These are phyloP conservation scores for Bombus terrestris DNA, from an alignment of 1,140 invertebrate species.

Conservation along the genomic window DNA sequence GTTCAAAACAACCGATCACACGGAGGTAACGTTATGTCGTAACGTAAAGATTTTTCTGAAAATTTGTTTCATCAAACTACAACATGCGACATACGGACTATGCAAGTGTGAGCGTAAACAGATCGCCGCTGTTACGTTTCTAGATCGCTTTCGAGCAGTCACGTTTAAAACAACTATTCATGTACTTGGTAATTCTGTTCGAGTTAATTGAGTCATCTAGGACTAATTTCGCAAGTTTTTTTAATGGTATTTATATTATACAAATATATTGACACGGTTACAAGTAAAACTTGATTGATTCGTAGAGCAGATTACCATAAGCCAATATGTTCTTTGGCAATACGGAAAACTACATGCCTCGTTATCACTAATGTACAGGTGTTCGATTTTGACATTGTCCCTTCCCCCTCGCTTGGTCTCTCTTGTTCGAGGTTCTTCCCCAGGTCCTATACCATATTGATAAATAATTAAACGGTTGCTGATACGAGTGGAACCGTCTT, in stretches of 20 bases:
- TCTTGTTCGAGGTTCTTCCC: background rate
- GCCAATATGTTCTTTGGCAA: background rate
- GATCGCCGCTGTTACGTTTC: background rate
- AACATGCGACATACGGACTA: background rate
- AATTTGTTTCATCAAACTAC: background rate
- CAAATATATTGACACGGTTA: background rate
- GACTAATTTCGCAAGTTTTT: background rate
- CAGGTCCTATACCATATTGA: background rate
- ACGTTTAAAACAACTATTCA: background rate
- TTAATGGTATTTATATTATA: background rate
- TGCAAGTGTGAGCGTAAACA: background rate
- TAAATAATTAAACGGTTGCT: conserved; percentile 33
- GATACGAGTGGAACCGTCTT: conserved; percentile 18
- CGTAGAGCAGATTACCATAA: background rate
- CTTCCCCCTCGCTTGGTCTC: background rate
- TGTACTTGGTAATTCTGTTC: background rate
- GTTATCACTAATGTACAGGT: conserved; percentile 66
- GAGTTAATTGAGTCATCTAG: background rate
- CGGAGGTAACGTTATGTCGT: background rate
- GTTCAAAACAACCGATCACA: background rate
- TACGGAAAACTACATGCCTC: conserved; percentile 54
- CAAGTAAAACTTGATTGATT: background rate
- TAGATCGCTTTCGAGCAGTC: background rate
- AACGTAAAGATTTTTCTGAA: background rate
- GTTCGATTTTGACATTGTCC: conserved; percentile 2